These are phyloP conservation scores for Drosophila sturtevanti DNA, from an alignment of 1,140 invertebrate species.

Conservation along the genomic window DNA sequence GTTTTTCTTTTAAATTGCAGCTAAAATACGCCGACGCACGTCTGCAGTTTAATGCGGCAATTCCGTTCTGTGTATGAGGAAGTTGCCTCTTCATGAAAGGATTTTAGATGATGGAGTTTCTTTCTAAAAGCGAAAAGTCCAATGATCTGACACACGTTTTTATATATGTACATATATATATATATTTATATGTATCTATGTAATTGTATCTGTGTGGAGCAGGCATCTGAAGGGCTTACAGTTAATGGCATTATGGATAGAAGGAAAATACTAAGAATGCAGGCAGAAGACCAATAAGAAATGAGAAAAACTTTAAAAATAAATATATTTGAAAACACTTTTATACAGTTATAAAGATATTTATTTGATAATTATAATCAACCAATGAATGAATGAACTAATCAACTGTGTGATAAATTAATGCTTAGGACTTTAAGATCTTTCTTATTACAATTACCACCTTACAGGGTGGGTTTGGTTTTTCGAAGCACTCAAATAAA, in stretches of 20 bases:
- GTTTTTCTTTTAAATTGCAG: constrained; percentile 60
- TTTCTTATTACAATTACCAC: no score
- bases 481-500: no score
- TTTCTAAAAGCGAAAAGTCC: constrained; percentile 16
- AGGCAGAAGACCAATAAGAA: no score
- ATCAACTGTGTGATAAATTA: no score
- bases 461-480: no score
- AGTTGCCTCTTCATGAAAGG: constrained; percentile 22
- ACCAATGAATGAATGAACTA: no score
- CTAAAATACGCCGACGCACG: constrained; percentile 47
- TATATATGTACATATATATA: no score
- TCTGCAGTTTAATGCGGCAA: constrained; percentile 52
- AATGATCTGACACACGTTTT: background rate
- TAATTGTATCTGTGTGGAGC: background rate
- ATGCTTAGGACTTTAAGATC: no score
- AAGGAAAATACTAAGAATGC: background rate
- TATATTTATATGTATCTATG: background rate
- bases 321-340: no score
- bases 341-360: no score
- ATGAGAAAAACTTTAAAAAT: no score
- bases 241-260: background rate
- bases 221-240: background rate
- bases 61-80: constrained; percentile 8
- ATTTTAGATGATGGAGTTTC: constrained; percentile 7
- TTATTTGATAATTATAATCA: no score